Base-by-base conservation (phyloP, 2,888 invertebrate species). In the Mechanitis mazaeus region DNA sequence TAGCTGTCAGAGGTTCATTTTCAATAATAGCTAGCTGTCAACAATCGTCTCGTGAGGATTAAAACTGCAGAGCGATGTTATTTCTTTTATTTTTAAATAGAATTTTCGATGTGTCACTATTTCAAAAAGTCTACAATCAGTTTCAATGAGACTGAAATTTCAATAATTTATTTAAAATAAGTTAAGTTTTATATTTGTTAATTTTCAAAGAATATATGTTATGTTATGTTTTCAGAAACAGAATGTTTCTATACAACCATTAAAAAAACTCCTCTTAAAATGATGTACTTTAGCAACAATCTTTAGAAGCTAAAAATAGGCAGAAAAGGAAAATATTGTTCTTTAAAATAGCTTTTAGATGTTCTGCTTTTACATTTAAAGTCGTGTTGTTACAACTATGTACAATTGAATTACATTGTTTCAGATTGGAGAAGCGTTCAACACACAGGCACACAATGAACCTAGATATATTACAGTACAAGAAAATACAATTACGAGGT, bases 361-460 rank as follows among this genome's bases (percentile, higher is more conserved):
- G 20, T 20, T 20, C 20, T 20, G 20, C 20, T 20, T 1, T 9
- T 42, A 7, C 9, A 9, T 42, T 2, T 42, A 9, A 9, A 7
- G 9, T 42, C 9, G 6, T 42, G 7, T 42, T 9, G 42, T 42
- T 38, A 42, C 9, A 42, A 42, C 42, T 42, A 9, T 55, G 3
- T 61, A 54, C 33, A 61, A 59, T 33, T 68, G 64, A 70, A 62
- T 71, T 70, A 79, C 77, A 63, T 78, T 84, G 55, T 68, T 65
- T 65, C 84, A 84, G 87, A 76, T 69, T 76, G 74, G 71, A 78
- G 77, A 76, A 74, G 78, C 74, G 77, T 75, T 64, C 76, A 76
- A 72, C 78, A 75, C 69, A 73, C 73, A 70, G 68, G 71, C 69
- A 62, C 60, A 68, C 63, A 67, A 67, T 68, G 68, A 65, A 68